Base-by-base conservation (phyloP, 2,888 invertebrate genomes). In the Platycnemis pennipes region DNA sequence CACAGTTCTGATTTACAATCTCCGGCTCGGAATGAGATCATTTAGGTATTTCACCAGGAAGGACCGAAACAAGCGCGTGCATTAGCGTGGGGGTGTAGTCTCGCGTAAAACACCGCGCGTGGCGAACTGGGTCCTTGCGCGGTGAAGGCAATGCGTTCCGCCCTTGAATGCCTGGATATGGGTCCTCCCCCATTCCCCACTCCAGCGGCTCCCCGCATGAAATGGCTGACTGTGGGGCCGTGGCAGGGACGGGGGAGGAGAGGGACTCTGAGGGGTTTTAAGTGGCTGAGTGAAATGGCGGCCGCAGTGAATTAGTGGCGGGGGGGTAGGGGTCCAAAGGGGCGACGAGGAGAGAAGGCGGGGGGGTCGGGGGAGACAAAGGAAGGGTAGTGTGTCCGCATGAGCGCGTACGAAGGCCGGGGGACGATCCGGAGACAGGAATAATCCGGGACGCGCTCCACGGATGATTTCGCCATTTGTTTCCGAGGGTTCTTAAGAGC, bases 281-380 rank as follows among this genome's bases (percentile, higher is more conserved):
- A 77, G 77, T 77, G 77, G 77, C 77, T 37, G 37, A 31, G 31
- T 11, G 49, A 49, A 49, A 49, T 49, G 49, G 49, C 37, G 37
- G 77, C 77, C n/a, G n/a, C 26, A 63, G 63, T 26, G 63, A 63
- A 63, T 63, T 63, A 63, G 63, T 63, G 63, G 86, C 42, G 86
- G 42, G 86, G 37, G 16, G 4, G 26, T n/a, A 13, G 13, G n/a
- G 37, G 19, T 16, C 42, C 42, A 22, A 86, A 4, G 85, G 16
- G 85, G 85, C 16, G 49, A n/a, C 3, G 31, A 69, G 77, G 37
- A 13, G 37, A 16, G 11, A 11, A 13, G 11, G 77, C 37, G 77
- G 77, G 37, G 22, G 63, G 63, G 37, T 31, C n/a, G 63, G 77
- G 11, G 77, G 77, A 77, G 77, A 77, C 77, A 77, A 77, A 77